Evolutionary conservation across 1,140 invertebrate genomes (phyloP), one percentile per base, ranked within the genome.

Genomic region (Oreohelix idahoensis): DNA sequence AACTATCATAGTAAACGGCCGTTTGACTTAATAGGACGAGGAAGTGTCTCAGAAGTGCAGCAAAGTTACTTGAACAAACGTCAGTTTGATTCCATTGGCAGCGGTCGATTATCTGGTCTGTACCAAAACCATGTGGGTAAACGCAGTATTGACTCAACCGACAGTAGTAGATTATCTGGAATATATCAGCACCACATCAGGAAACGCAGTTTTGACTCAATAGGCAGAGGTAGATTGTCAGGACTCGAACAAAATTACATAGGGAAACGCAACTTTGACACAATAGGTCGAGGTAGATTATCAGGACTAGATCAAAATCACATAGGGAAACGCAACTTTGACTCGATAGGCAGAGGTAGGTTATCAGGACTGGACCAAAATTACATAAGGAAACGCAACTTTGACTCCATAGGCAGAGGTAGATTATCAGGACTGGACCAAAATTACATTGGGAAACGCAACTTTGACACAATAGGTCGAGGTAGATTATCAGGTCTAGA

Each of bases 351-450:
- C n/a, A 45, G n/a, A 8, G 32, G 51, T 53, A 8, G 26, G 26
- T 58, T 78, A 17, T 58, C 45, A 8, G 75, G 75, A 11, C 2
- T 78, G 32, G 0, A 58, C n/a, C 75, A 78, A 58, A 78, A 78
- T 35, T 78, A 11, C 26, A 17, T 53, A 29, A n/a, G 32, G 1
- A 78, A 78, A 58, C 42, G 53, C 13, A 35, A 13, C 17, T 78
- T 78, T 32, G 75, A 78, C 45, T 78, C 75, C 29, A 78, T 78
- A 4, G 75, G 32, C 8, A 39, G n/a, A 36, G 39, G 51, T 53
- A 8, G 26, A 49, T 32, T 78, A 15, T 58, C 45, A 29, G 75
- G 75, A 35, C 11, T 78, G 32, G 1, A 58, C 23, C 75, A 78
- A 58, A 78, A 78, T 35, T 78, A 10, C 45, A 8, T 53, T 4